These are phyloP conservation scores for Poecilobothrus nobilitatus DNA, from an alignment of 2,888 invertebrate genomes.

Conservation along the genomic window DNA sequence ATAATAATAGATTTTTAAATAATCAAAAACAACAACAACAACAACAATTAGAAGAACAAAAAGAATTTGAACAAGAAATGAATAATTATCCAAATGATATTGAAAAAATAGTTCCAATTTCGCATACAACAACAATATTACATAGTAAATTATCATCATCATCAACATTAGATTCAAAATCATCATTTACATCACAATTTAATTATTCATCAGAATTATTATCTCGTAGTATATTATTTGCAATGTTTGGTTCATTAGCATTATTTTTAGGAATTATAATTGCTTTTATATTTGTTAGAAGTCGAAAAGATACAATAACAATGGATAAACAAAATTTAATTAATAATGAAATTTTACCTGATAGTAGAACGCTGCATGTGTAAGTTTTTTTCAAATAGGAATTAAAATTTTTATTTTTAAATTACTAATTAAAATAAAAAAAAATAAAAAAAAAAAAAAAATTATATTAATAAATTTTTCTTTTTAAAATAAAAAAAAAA, in stretches of 20 bases:
- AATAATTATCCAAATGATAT: conserved; percentile 18
- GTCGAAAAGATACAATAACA: conserved; percentile 24
- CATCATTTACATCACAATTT: conserved; percentile 21
- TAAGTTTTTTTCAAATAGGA: conserved; percentile 22
- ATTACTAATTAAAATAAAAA: conserved; percentile 21
- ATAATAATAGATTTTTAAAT: background rate
- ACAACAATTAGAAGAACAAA: conserved; percentile 12
- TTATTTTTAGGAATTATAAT: conserved; percentile 28
- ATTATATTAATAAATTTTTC: background rate
- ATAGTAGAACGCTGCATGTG: conserved; percentile 31
- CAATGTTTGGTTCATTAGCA: conserved; percentile 26
- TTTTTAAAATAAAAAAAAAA: background rate
- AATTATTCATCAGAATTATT: conserved; percentile 21
- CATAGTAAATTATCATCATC: conserved; percentile 26
- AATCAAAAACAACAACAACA: conserved; percentile 9
- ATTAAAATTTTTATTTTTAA: background rate
- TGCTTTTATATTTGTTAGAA: conserved; percentile 26
- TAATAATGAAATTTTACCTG: conserved; percentile 27
- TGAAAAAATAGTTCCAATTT: conserved; percentile 17
- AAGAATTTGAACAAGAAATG: conserved; percentile 13
- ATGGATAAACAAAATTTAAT: conserved; percentile 29
- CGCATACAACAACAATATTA: conserved; percentile 24
- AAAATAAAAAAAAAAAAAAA: conserved; percentile 19
- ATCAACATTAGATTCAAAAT: conserved; percentile 18
- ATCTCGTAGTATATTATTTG: conserved; percentile 26